Conservation (phyloP, 1,140 invertebrate species). For the Leguminivora glycinivorella region DNA sequence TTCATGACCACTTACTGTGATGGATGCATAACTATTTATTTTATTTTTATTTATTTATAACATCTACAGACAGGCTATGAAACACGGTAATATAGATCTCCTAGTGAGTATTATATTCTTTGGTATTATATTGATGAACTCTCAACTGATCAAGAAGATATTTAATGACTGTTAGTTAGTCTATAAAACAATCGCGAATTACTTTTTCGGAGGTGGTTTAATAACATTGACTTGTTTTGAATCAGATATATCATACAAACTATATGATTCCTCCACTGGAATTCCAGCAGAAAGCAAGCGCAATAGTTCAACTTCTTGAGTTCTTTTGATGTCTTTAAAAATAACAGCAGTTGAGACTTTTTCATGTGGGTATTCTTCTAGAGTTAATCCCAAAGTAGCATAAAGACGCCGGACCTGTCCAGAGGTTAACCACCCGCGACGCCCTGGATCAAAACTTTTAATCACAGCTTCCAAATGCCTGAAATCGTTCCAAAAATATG, state of each 20-base stretch:
- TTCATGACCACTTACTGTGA: too few species aligned
- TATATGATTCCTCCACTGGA: constrained; percentile 15
- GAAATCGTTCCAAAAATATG: constrained; percentile 30
- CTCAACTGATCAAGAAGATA: too few species aligned
- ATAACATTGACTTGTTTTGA: not conserved
- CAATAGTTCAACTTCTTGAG: constrained; percentile 57
- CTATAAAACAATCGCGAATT: too few species aligned
- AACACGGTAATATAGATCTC: too few species aligned
- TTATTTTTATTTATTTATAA: too few species aligned
- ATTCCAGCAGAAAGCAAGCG: constrained; percentile 51
- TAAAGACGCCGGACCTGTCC: constrained; percentile 59
- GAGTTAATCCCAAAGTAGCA: constrained; percentile 51
- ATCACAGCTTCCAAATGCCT: constrained; percentile 67
- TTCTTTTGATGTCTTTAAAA: constrained; percentile 41
- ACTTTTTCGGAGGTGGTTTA: not conserved
- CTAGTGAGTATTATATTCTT: too few species aligned
- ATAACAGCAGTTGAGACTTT: constrained; percentile 45
- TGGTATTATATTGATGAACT: too few species aligned
- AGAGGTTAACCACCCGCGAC: constrained; percentile 59
- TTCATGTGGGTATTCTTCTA: constrained; percentile 44
- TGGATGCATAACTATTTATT: too few species aligned
- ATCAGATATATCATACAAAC: not conserved
- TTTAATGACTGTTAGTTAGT: too few species aligned
- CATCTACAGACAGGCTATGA: too few species aligned
- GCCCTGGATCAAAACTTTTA: constrained; percentile 69